Percentiles rank a stretch among this genome's conserved stretches.
Conservation (phyloP, 2,888 invertebrate genomes). For the Thelaira solivaga region DNA sequence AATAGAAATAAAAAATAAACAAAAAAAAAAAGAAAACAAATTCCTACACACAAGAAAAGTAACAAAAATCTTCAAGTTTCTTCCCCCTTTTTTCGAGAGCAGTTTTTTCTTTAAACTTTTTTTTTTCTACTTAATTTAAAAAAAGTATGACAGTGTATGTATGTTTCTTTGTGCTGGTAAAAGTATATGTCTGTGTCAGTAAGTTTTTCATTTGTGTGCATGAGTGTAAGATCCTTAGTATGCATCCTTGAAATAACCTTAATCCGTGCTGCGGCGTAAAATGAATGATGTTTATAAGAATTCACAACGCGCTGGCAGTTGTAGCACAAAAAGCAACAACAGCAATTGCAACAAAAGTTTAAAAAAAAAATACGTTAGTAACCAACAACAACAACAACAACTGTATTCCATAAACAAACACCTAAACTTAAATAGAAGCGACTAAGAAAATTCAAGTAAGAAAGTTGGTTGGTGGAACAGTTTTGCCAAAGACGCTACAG, state of each 20-base stretch:
- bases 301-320: constrained; percentile 60
- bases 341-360: background rate
- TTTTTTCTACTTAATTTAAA: too few species aligned
- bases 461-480: background rate
- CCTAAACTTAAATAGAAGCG: background rate
- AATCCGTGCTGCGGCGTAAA: constrained; percentile 72
- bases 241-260: constrained; percentile 75
- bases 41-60: constrained; percentile 20
- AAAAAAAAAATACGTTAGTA: background rate
- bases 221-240: constrained; percentile 39
- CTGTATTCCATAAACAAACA: constrained; percentile 14
- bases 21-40: constrained; percentile 22
- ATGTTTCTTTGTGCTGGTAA: background rate
- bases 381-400: constrained; percentile 35
- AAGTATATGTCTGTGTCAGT: too few species aligned
- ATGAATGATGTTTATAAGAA: constrained; percentile 71
- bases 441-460: background rate
- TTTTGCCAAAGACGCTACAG: background rate
- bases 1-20: background rate
- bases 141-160: too few species aligned
- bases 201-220: background rate
- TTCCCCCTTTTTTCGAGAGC: constrained; percentile 17
- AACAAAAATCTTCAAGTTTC: constrained; percentile 38
- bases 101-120: background rate
- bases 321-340: constrained; percentile 24